Percentiles rank a stretch among this genome's conserved stretches.
Conservation (phyloP, 2,888 invertebrate genomes). For the Thelaira solivaga region DNA sequence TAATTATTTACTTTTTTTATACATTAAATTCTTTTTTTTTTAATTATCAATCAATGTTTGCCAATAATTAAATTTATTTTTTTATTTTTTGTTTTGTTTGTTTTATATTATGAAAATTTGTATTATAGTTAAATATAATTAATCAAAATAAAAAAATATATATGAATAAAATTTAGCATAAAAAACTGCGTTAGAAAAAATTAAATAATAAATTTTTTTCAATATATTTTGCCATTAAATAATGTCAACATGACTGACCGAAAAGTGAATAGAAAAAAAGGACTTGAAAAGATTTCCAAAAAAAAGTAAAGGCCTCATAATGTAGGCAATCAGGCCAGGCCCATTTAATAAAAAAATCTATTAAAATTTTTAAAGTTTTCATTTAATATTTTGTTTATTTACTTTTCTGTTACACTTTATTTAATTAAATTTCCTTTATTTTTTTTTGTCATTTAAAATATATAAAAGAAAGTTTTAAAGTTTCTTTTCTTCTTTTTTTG, state of each 20-base stretch:
- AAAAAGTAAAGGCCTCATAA: too few relatives aligned
- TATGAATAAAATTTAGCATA: neutral
- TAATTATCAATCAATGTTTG: constrained; percentile 33
- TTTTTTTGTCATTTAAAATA: neutral
- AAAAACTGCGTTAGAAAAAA: neutral
- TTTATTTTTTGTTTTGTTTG: constrained; percentile 30
- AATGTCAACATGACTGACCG: neutral
- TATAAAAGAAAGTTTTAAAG: constrained; percentile 1
- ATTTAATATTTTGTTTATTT: neutral
- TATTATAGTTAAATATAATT: constrained; percentile 53
- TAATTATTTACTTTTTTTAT: too few relatives aligned
- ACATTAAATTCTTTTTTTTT: constrained; percentile 62
- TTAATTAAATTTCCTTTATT: neutral
- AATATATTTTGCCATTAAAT: neutral
- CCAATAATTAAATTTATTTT: constrained; percentile 46
- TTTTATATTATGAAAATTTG: constrained; percentile 44
- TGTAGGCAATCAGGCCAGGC: too few relatives aligned
- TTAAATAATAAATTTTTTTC: neutral
- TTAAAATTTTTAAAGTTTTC: too few relatives aligned
- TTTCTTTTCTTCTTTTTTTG: too few relatives aligned
- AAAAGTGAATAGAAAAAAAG: neutral
- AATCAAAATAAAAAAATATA: constrained; percentile 20
- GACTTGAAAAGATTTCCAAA: neutral
- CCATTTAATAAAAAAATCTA: too few relatives aligned
- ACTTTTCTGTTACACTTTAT: neutral